Evolutionary conservation across 2,888 invertebrate genomes (phyloP).

Genomic region (Tenthredo scrophulariae): DNA sequence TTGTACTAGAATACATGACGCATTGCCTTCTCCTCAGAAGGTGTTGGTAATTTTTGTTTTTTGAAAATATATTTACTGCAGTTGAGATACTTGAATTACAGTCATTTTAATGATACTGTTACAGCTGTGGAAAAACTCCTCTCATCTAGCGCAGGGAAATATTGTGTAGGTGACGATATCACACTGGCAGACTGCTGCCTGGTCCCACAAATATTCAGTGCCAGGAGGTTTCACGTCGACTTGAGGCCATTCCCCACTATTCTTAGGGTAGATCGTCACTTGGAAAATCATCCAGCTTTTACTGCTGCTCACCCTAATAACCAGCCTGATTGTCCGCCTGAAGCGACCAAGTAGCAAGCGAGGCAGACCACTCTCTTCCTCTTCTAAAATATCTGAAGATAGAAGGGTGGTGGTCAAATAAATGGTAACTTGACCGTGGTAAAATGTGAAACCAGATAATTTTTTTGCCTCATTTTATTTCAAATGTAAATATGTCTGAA

Average conservation of each 20-base stretch:
- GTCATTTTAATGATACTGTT: conserved; percentile 58
- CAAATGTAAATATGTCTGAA: conserved; percentile 41
- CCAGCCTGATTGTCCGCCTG: conserved; percentile 97
- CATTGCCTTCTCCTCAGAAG: background rate
- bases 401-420: conserved; percentile 67
- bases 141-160: conserved; percentile 91
- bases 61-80: background rate
- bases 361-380: conserved; percentile 78
- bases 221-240: conserved; percentile 96
- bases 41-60: background rate
- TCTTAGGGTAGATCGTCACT: conserved; percentile 90
- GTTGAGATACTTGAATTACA: background rate
- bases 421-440: conserved; percentile 63
- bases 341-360: conserved; percentile 86
- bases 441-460: conserved; percentile 63
- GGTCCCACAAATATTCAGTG: conserved; percentile 97
- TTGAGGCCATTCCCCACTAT: conserved; percentile 94
- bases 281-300: conserved; percentile 94
- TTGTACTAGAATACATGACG: background rate
- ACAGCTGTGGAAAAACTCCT: conserved; percentile 93
- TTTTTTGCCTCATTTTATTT: conserved; percentile 30
- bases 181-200: conserved; percentile 97
- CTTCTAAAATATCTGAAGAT: conserved; percentile 69
- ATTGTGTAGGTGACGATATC: conserved; percentile 95
- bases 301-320: conserved; percentile 93